phyloP scores from a whole-genome alignment of 1,140 invertebrate species.

The Drosophila kurseongensis region DNA sequence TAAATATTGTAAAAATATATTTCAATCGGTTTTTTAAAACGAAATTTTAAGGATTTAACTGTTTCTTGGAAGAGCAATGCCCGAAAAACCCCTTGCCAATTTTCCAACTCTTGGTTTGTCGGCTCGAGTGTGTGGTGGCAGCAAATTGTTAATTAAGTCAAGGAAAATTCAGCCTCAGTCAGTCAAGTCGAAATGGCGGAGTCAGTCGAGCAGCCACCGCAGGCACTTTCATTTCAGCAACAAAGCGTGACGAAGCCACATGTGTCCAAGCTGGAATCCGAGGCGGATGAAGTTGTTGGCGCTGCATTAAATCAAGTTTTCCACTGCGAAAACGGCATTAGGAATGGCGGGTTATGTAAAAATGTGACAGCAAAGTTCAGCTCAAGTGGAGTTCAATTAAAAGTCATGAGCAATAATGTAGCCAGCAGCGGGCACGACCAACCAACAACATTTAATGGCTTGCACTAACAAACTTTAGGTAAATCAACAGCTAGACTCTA shows the following conservation, averaged over 20 bases:
- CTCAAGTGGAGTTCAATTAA: slow-evolving; percentile 56
- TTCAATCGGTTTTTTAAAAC: too few relatives aligned
- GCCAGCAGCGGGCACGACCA: slow-evolving; percentile 44
- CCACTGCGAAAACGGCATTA: slow-evolving; percentile 41
- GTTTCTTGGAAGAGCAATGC: not conserved
- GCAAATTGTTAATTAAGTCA: slow-evolving; percentile 71
- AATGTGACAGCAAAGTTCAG: slow-evolving; percentile 61
- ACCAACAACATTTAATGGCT: slow-evolving; percentile 40
- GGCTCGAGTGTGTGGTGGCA: slow-evolving; percentile 35
- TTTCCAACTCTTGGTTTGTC: not conserved
- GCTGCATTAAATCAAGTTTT: slow-evolving; percentile 64
- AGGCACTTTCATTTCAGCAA: slow-evolving; percentile 72
- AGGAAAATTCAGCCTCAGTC: slow-evolving; percentile 52
- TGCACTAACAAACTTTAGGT: slow-evolving; percentile 22
- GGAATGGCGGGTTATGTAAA: slow-evolving; percentile 53
- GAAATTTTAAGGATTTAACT: too few relatives aligned
- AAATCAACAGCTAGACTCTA: slow-evolving; percentile 28
- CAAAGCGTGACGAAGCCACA: slow-evolving; percentile 69
- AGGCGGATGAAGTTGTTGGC: slow-evolving; percentile 62
- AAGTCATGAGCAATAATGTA: slow-evolving; percentile 52
- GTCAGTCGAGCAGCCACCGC: slow-evolving; percentile 28
- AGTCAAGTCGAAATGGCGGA: slow-evolving; percentile 27
- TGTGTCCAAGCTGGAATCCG: slow-evolving; percentile 40
- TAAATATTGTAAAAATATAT: too few relatives aligned
- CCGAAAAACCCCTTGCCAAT: not conserved